A percentile compares a stretch with the other conserved stretches of the same genome.
Conservation (phyloP, 2,113 vertebrate genomes). For the Rallus limicola region DNA sequence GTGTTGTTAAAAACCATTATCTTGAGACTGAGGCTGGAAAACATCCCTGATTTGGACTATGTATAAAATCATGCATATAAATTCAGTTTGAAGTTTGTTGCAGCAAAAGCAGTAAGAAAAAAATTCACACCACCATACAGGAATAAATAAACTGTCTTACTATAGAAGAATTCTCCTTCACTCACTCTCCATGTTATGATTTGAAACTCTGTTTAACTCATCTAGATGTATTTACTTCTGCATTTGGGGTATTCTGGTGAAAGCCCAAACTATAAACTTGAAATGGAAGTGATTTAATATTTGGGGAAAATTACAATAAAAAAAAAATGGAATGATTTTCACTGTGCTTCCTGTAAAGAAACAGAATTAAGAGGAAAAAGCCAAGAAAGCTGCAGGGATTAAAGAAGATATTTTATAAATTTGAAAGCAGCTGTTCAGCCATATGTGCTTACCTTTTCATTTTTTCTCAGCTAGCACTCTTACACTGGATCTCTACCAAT, state of each 20-base stretch:
- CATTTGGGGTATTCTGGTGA: slow-evolving; percentile 55
- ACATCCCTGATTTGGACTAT: neutral
- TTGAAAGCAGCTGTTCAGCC: slow-evolving; percentile 79
- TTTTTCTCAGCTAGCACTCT: slow-evolving; percentile 64
- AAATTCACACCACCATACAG: neutral
- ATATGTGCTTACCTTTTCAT: slow-evolving; percentile 79
- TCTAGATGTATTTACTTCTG: slow-evolving; percentile 64
- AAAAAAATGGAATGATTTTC: slow-evolving; percentile 54
- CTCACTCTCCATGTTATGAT: neutral
- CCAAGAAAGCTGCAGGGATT: slow-evolving; percentile 76
- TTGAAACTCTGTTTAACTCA: slow-evolving; percentile 53
- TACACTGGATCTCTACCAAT: slow-evolving; percentile 72
- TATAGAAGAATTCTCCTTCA: neutral
- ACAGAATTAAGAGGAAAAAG: slow-evolving; percentile 72
- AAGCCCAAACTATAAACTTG: slow-evolving; percentile 70
- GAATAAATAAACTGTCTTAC: slow-evolving; percentile 5
- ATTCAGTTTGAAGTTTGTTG: neutral
- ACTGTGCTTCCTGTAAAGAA: slow-evolving; percentile 64
- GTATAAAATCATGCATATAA: neutral
- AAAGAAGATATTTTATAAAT: slow-evolving; percentile 79
- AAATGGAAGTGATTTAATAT: slow-evolving; percentile 73
- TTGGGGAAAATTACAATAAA: slow-evolving; percentile 67
- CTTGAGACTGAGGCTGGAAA: neutral
- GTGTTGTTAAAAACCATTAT: neutral
- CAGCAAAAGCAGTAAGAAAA: neutral